Conservation (phyloP, 2,797 vertebrate species). For the Ceryle rudis region DNA sequence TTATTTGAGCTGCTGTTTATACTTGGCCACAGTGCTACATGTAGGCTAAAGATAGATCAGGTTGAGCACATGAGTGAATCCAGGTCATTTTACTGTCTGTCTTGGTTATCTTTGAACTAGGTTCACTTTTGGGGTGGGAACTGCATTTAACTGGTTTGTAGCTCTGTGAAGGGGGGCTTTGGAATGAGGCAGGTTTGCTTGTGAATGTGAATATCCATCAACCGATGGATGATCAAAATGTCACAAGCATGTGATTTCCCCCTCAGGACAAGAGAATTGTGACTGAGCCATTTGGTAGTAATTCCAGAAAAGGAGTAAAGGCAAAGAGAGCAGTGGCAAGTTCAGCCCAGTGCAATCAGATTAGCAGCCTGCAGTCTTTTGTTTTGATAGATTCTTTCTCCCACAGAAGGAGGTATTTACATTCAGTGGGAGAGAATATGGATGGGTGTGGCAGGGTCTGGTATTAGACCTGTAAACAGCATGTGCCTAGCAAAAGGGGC, state of each 20-base stretch:
- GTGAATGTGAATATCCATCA: background rate
- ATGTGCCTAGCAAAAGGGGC: background rate
- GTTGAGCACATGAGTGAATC: background rate
- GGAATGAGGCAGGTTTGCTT: background rate
- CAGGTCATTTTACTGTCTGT: background rate
- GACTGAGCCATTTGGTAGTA: background rate
- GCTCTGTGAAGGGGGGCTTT: background rate
- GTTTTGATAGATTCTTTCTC: background rate
- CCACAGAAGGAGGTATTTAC: background rate
- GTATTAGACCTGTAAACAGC: background rate
- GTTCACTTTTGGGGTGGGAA: background rate
- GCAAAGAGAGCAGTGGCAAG: background rate
- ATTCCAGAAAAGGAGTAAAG: background rate
- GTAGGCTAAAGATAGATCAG: background rate
- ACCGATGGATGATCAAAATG: background rate
- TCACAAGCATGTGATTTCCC: background rate
- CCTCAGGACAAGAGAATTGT: background rate
- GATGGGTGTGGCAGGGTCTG: background rate
- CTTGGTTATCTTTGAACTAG: background rate
- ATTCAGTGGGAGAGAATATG: background rate
- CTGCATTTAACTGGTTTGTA: background rate
- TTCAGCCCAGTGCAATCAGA: background rate
- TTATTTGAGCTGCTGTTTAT: conserved; percentile 17
- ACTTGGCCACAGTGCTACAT: background rate
- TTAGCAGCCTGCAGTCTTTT: background rate